Percentiles rank a stretch among this genome's conserved stretches.
Evolutionary conservation across 2,888 invertebrate genomes (phyloP).

Genomic region (Ormyrus nitidulus): DNA sequence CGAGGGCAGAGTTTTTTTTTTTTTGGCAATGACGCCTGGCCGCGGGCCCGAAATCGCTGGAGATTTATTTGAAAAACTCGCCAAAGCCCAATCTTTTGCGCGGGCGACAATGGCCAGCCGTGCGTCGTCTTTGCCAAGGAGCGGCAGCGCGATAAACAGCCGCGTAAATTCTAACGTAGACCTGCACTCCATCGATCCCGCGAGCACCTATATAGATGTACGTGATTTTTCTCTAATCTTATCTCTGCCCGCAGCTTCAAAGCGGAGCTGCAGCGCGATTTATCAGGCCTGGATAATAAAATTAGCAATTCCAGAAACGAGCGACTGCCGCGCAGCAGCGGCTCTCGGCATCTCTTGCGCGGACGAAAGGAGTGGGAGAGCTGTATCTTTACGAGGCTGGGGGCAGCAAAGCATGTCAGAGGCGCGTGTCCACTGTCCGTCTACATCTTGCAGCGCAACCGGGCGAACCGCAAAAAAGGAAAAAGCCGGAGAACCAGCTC

Average conservation of each 20-base stretch:
- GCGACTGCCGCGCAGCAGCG: background rate
- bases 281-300: too few species aligned
- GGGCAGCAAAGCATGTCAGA: background rate
- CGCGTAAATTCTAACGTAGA: conserved; percentile 66
- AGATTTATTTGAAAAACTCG: too few species aligned
- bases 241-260: too few species aligned
- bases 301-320: too few species aligned
- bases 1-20: background rate
- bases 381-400: background rate
- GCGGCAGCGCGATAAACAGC: conserved; percentile 60
- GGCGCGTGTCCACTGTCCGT: background rate
- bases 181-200: conserved; percentile 62
- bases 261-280: too few species aligned
- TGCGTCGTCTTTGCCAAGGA: background rate
- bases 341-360: background rate
- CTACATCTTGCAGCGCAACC: too few species aligned
- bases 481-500: background rate
- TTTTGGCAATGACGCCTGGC: background rate
- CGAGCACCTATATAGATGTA: conserved; percentile 12
- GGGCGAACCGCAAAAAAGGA: background rate
- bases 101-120: background rate
- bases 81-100: too few species aligned
- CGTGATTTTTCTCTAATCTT: too few species aligned
- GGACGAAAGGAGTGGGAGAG: background rate
- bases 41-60: background rate